Base-by-base conservation (phyloP, 2,888 invertebrate genomes). In the Drosophila emarginata region DNA sequence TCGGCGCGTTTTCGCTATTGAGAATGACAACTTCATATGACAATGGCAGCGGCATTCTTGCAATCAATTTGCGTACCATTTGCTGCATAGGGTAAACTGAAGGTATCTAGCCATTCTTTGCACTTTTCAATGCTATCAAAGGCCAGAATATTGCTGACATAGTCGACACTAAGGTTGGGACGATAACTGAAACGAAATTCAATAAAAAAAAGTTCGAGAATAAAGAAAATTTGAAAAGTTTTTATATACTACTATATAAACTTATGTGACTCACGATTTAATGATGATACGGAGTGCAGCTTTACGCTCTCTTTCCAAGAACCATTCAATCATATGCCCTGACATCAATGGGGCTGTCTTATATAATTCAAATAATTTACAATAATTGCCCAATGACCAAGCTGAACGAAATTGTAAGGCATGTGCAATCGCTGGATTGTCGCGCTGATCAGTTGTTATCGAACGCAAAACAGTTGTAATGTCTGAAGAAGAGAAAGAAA, bases 291-390 rank as follows among this genome's bases (percentile, higher is more conserved):
- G 98, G 90, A 99, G 94, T 89, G 98, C 99, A 86, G 93, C 93
- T 93, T 97, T 98, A 90, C 99, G 94, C 92, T 99, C 98, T 89
- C 99, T 94, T 78, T 98, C 97, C 91, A 98, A 95, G 94, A 99
- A 99, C 98, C 99, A 98, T 93, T 99, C 99, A 93, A 99, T 96
- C 79, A 99, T 94, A 93, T 97, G 98, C 66, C 97, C 97, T 53
- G 97, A 96, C 99, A 99, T 99, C 90, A 96, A 94, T 18, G 99
- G 99, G 45, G 99, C 96, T 70, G 93, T 92, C 89, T 94, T 94
- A 92, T 99, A 99, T 70, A 99, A 93, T 88, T 95, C 94, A 94
- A 99, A 99, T 92, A 99, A 96, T 91, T 95, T 95, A 91, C 97
- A 96, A 92, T 97, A 97, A 93, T 99, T 98, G 85, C 96, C 96